phyloP scores from a whole-genome alignment of 2,797 vertebrate species.

The Botia almorhae region DNA sequence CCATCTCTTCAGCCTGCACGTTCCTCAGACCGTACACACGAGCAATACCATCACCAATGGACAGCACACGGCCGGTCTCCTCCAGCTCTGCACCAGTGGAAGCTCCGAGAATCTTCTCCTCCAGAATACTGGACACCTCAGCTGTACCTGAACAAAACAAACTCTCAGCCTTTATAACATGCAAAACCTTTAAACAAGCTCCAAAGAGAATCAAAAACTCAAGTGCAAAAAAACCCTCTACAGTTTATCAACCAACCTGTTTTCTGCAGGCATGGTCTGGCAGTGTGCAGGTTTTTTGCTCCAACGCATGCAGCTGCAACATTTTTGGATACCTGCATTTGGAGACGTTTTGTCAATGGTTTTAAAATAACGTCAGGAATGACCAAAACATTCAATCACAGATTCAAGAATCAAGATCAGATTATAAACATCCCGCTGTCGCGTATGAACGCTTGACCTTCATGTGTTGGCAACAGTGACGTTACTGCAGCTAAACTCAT shows the following conservation, averaged over 20 bases:
- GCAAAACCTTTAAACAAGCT: background rate
- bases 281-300: slow-evolving; percentile 89
- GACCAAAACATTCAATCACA: background rate
- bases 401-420: background rate
- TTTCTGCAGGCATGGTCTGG: slow-evolving; percentile 86
- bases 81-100: slow-evolving; percentile 90
- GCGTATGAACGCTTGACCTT: slow-evolving; percentile 49
- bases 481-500: too few species aligned
- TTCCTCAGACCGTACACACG: slow-evolving; percentile 95
- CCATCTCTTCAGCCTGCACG: slow-evolving; percentile 99
- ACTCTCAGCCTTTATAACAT: background rate
- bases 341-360: slow-evolving; percentile 85
- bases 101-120: slow-evolving; percentile 93
- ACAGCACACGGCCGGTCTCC: slow-evolving; percentile 95
- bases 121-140: slow-evolving; percentile 94
- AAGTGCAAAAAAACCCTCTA: too few species aligned
- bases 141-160: slow-evolving; percentile 77
- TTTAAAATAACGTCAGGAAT: slow-evolving; percentile 66
- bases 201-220: background rate
- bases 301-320: slow-evolving; percentile 86
- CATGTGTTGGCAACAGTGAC: slow-evolving; percentile 7
- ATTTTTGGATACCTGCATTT: slow-evolving; percentile 87
- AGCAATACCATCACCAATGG: slow-evolving; percentile 97
- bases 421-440: too few species aligned
- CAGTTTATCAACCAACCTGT: slow-evolving; percentile 89